Conservation (phyloP, 2,888 invertebrate species). For the Melolontha melolontha region DNA sequence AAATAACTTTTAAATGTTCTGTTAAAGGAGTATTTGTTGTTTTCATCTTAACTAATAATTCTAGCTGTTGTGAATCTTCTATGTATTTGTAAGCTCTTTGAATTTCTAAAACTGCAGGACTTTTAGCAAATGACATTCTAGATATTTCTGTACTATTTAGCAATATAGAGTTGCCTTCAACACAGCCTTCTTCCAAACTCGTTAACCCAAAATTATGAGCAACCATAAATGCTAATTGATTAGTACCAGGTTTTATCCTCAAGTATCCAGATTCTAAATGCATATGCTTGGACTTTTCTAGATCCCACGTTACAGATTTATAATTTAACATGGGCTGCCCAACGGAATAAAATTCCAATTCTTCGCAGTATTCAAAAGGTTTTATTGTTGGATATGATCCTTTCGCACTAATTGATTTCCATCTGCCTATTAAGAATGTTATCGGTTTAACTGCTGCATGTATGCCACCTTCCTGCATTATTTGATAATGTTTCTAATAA, state of each 20-base stretch:
- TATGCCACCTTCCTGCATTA: too few relatives aligned
- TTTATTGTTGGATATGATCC: constrained; percentile 72
- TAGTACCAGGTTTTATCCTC: constrained; percentile 69
- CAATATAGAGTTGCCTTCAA: constrained; percentile 58
- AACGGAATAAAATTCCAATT: constrained; percentile 69
- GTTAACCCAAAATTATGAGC: constrained; percentile 75
- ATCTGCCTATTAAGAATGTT: constrained; percentile 72
- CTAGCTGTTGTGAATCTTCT: constrained; percentile 1
- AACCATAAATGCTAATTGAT: constrained; percentile 68
- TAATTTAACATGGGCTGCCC: constrained; percentile 75
- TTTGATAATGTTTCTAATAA: too few relatives aligned
- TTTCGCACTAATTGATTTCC: constrained; percentile 68
- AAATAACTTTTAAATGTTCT: too few relatives aligned
- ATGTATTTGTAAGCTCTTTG: constrained; percentile 56
- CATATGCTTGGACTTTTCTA: constrained; percentile 69
- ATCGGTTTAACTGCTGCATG: constrained; percentile 64
- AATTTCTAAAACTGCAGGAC: constrained; percentile 68
- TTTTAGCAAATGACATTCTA: constrained; percentile 69
- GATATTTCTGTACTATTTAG: constrained; percentile 67
- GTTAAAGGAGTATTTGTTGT: too few relatives aligned
- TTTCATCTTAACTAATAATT: too few relatives aligned
- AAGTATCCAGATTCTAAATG: constrained; percentile 75
- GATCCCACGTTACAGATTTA: constrained; percentile 68
- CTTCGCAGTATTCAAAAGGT: constrained; percentile 70
- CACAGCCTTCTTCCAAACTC: constrained; percentile 71